Conservation (phyloP, 1,140 invertebrate species). For the Pseudachorutes palmiensis region DNA sequence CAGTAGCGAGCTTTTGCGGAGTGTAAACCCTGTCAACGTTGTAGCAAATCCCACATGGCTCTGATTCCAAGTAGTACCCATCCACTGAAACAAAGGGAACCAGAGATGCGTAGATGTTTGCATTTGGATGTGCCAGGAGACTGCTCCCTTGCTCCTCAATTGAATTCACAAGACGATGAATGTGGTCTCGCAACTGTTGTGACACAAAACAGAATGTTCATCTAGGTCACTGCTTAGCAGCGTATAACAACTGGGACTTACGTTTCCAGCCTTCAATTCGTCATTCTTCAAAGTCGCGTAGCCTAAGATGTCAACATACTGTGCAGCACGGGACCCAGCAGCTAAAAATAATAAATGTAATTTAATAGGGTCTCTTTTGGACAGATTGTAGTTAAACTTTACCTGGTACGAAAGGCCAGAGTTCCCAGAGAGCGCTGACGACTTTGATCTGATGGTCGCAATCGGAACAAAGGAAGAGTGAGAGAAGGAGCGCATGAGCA, state of each 20-base stretch:
- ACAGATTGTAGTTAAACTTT: too few relatives aligned
- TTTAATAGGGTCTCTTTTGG: too few relatives aligned
- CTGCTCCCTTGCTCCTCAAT: slow-evolving; percentile 78
- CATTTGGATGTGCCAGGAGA: slow-evolving; percentile 84
- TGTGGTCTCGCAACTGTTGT: slow-evolving; percentile 65
- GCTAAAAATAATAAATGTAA: slow-evolving; percentile 45
- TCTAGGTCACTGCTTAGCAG: too few relatives aligned
- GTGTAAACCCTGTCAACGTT: slow-evolving; percentile 90
- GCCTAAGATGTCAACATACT: slow-evolving; percentile 92
- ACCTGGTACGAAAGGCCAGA: slow-evolving; percentile 70
- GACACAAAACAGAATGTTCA: too few relatives aligned
- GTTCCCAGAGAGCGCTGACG: slow-evolving; percentile 48
- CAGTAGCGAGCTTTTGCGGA: slow-evolving; percentile 83
- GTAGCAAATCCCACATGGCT: slow-evolving; percentile 94
- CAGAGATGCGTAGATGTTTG: slow-evolving; percentile 81
- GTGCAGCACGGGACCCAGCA: slow-evolving; percentile 85
- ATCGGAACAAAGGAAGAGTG: slow-evolving; percentile 42
- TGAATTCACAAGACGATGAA: slow-evolving; percentile 75
- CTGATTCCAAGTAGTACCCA: slow-evolving; percentile 92
- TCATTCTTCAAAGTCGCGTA: slow-evolving; percentile 77
- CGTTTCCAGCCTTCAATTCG: slow-evolving; percentile 38
- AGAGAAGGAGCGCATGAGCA: slow-evolving; percentile 77
- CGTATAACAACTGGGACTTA: too few relatives aligned
- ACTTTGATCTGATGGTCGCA: slow-evolving; percentile 44
- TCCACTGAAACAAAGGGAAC: slow-evolving; percentile 88